A percentile compares a stretch with the other conserved stretches of the same genome.
These are phyloP conservation scores for Eupithecia subumbrata DNA, from an alignment of 2,888 invertebrate genomes.

Conservation along the genomic window DNA sequence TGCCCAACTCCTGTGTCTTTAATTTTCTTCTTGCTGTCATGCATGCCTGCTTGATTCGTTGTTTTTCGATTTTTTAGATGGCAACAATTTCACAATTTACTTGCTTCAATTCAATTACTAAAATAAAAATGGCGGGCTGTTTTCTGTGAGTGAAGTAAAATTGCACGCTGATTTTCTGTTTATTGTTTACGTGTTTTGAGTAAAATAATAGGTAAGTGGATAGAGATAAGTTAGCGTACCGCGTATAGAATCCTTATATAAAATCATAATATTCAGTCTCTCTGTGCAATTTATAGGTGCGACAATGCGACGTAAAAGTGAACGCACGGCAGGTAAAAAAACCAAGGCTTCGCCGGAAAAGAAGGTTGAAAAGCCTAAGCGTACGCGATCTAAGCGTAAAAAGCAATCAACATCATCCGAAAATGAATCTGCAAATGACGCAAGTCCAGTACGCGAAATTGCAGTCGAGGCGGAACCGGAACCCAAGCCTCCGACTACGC, in stretches of 20 bases:
- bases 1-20: background rate
- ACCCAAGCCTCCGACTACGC: slow-evolving; percentile 61
- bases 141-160: slow-evolving; percentile 37
- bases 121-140: slow-evolving; percentile 46
- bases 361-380: slow-evolving; percentile 82
- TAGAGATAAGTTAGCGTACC: background rate
- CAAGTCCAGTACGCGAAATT: slow-evolving; percentile 57
- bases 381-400: slow-evolving; percentile 81
- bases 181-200: slow-evolving; percentile 1
- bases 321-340: slow-evolving; percentile 86
- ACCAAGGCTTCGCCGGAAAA: slow-evolving; percentile 87
- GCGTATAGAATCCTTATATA: background rate
- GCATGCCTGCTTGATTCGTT: background rate
- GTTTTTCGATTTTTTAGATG: background rate
- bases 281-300: slow-evolving; percentile 47
- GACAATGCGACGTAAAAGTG: slow-evolving; percentile 90
- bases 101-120: background rate
- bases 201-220: slow-evolving; percentile 11
- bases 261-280: background rate
- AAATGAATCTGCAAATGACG: slow-evolving; percentile 76
- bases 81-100: background rate
- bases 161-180: slow-evolving; percentile 34
- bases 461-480: slow-evolving; percentile 54
- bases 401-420: slow-evolving; percentile 84
- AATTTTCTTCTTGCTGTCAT: background rate